Evolutionary conservation across 2,797 vertebrate species (phyloP), one percentile per base, ranked within the genome.

Genomic region (Oreochromis grahami): DNA sequence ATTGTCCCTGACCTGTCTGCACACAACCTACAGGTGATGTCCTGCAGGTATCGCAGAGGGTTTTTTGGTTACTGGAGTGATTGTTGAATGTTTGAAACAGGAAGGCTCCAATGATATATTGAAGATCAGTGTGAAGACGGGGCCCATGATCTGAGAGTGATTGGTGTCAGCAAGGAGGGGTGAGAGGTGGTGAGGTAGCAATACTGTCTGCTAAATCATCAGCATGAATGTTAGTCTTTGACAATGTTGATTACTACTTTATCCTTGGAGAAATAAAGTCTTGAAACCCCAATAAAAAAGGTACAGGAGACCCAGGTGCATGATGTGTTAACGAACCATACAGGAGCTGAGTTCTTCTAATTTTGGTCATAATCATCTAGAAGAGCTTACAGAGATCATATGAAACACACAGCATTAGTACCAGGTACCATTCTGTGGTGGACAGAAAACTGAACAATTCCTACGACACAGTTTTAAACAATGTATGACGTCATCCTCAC

Each of bases 381-480:
- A 14, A 14, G 41, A 55, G 53, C 53, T 29, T 0, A 56, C 53
- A 19, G 56, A 60, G 29, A 34, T 60, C 56, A 19, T 60, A 19
- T 58, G 56, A 58, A 58, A 19, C 56, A 34, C 29, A 0, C 29
- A 34, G 56, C 55, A 17, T 58, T 58, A 32, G 55, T 58, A 58
- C 14, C 29, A 58, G 5, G 5, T 34, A 0, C 24, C 24, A 24
- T 26, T 56, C 29, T 7, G 29, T 32, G 29, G 29, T 34, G 34
- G 2, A 34, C 34, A 6, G 29, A 60, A 2, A 58, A 2, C 8
- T 1, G 56, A 58, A 34, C 5, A 58, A 19, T 19, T 60, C 9
- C 17, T 19, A 0, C 2, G 1, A 60, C 15, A 19, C 13, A 0
- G 56, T 60, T 8, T 36, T 60, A 58, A 60, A 60, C 29, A 1